Percentiles rank a stretch among this genome's conserved stretches.
Evolutionary conservation across 2,797 vertebrate species (phyloP).

Genomic region (Alcedo quadribrachys): DNA sequence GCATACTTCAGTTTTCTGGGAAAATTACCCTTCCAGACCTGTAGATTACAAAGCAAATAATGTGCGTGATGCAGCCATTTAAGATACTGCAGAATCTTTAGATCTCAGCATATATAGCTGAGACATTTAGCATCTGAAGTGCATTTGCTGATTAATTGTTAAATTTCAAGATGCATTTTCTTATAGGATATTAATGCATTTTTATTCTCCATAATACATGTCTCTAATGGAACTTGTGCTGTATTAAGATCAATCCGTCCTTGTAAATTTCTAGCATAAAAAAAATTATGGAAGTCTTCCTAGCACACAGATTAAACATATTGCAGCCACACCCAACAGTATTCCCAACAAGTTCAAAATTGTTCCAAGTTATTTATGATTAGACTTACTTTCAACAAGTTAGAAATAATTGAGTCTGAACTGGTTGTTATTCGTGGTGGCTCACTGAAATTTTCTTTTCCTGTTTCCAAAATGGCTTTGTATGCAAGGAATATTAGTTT

Average conservation of each 20-base stretch:
- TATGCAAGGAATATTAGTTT: background rate
- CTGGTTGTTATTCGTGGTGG: background rate
- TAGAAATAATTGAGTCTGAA: background rate
- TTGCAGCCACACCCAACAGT: slow-evolving; percentile 40
- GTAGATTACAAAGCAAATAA: background rate
- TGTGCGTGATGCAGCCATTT: background rate
- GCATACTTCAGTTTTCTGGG: background rate
- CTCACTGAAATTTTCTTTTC: background rate
- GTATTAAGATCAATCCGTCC: background rate
- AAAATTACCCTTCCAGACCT: background rate
- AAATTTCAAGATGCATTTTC: background rate
- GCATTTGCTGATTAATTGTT: background rate
- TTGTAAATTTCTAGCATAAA: background rate
- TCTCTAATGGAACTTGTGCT: background rate
- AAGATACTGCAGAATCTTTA: background rate
- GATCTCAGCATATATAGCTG: background rate
- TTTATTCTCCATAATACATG: background rate
- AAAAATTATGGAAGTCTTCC: background rate
- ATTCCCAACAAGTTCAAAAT: slow-evolving; percentile 57
- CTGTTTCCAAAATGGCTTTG: background rate
- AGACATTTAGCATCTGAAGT: background rate
- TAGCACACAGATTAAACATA: background rate
- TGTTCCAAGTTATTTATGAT: slow-evolving; percentile 45
- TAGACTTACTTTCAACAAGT: slow-evolving; percentile 42
- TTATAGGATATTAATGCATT: background rate